phyloP scores from a whole-genome alignment of 2,113 vertebrate species.

The Dipodomys ordii region DNA sequence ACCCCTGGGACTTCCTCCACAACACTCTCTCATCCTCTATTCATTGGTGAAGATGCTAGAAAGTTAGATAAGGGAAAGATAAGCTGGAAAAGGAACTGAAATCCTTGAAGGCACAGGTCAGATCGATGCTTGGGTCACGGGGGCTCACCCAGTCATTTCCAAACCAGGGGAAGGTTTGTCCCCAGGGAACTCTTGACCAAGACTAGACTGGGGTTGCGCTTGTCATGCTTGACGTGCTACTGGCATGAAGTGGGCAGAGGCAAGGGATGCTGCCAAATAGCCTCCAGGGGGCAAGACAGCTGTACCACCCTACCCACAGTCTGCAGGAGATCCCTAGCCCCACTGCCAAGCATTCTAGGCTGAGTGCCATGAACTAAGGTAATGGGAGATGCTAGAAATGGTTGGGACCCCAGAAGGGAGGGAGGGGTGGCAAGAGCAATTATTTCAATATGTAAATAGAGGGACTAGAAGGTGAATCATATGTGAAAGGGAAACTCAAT shows the following conservation, averaged over 20 bases:
- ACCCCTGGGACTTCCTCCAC: not conserved
- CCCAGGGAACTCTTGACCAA: not conserved
- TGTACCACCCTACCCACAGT: not conserved
- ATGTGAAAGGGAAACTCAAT: not conserved
- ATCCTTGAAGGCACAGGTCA: not conserved
- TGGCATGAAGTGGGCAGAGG: not conserved
- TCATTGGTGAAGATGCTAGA: not conserved
- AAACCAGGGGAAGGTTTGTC: not conserved
- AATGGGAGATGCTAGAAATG: not conserved
- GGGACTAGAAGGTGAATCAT: not conserved
- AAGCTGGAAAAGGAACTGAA: no score
- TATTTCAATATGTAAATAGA: not conserved
- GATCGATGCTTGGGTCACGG: not conserved
- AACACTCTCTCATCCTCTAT: not conserved
- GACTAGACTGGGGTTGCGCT: not conserved
- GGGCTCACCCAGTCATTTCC: not conserved
- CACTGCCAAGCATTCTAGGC: no score
- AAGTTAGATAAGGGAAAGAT: not conserved
- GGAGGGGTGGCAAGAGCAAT: no score
- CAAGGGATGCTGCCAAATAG: not conserved
- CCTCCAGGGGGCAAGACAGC: not conserved
- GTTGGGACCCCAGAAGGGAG: not conserved
- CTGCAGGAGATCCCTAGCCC: not conserved
- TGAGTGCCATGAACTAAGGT: not conserved
- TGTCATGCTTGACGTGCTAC: not conserved